Percentiles rank a stretch among this genome's conserved stretches.
These are phyloP conservation scores for Manis javanica DNA, from an alignment of 2,797 vertebrate genomes.

Conservation along the genomic window DNA sequence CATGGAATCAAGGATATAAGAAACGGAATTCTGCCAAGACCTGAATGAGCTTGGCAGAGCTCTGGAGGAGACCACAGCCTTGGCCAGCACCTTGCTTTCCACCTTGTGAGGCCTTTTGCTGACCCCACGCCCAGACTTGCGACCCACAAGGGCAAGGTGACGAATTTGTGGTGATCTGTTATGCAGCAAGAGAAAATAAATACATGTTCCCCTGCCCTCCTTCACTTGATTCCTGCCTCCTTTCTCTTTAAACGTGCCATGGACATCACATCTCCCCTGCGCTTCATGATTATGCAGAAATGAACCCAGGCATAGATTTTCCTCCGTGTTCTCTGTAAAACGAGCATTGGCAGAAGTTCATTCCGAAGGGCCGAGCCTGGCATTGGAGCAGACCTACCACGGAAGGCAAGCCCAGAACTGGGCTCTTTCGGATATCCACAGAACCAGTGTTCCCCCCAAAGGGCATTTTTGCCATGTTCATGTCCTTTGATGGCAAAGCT, in stretches of 20 bases:
- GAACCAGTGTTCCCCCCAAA: not conserved
- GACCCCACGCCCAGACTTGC: not conserved
- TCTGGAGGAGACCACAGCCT: not conserved
- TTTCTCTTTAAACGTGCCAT: not conserved
- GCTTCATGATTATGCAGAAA: not conserved
- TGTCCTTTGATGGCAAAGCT: not conserved
- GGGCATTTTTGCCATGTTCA: accelerated
- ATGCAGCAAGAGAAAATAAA: accelerated
- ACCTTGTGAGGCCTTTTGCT: not conserved
- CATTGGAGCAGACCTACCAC: accelerated
- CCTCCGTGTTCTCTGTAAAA: not conserved
- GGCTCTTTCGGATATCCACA: not conserved
- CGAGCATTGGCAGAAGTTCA: not conserved
- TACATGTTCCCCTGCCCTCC: accelerated
- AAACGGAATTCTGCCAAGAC: not conserved
- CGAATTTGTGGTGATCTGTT: not conserved
- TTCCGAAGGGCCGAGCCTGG: too few species aligned
- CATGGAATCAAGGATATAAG: accelerated
- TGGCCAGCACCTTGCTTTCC: not conserved
- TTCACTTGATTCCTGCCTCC: not conserved
- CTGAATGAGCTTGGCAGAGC: not conserved
- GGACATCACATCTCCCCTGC: not conserved
- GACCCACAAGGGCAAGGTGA: not conserved
- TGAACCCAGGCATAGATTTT: not conserved
- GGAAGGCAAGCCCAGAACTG: accelerated